These are phyloP conservation scores for Falco punctatus DNA, from an alignment of 2,113 vertebrate genomes.

Conservation along the genomic window DNA sequence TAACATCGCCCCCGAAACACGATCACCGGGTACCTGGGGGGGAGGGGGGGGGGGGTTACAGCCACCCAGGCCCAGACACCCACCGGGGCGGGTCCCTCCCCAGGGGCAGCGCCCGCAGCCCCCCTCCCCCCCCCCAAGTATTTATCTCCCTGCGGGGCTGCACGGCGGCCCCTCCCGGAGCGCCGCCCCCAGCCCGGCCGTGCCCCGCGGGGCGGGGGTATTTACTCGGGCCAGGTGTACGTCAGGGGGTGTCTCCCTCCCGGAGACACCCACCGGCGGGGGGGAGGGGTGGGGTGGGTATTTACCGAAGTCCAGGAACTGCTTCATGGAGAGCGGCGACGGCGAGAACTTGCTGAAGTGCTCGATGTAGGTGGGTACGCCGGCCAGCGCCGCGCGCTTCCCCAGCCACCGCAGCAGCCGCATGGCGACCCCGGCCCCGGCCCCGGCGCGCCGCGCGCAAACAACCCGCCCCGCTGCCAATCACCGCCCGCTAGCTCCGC, in stretches of 20 bases:
- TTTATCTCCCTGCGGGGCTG: neutral
- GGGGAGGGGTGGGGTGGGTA: neutral
- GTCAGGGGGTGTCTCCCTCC: too few relatives aligned
- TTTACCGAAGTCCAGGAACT: slow-evolving; percentile 93
- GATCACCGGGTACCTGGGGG: too few relatives aligned
- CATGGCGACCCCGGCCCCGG: slow-evolving; percentile 67
- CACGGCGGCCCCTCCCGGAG: neutral
- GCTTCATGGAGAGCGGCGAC: slow-evolving; percentile 95
- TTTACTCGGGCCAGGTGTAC: neutral
- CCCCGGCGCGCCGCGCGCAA: too few relatives aligned
- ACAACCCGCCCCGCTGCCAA: neutral
- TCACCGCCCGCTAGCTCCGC: neutral
- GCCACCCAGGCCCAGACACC: too few relatives aligned
- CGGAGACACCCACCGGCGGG: too few relatives aligned
- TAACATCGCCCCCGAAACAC: too few relatives aligned
- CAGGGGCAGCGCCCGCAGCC: too few relatives aligned
- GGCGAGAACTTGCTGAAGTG: slow-evolving; percentile 96
- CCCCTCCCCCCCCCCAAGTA: too few relatives aligned
- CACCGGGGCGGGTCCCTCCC: too few relatives aligned
- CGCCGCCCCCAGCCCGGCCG: neutral
- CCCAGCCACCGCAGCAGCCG: slow-evolving; percentile 86
- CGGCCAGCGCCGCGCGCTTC: slow-evolving; percentile 84
- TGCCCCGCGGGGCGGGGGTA: too few relatives aligned
- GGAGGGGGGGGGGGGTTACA: too few relatives aligned
- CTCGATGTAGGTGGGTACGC: slow-evolving; percentile 87